Base-by-base conservation (phyloP, 1,140 invertebrate species). In the Drosophila willistoni region DNA sequence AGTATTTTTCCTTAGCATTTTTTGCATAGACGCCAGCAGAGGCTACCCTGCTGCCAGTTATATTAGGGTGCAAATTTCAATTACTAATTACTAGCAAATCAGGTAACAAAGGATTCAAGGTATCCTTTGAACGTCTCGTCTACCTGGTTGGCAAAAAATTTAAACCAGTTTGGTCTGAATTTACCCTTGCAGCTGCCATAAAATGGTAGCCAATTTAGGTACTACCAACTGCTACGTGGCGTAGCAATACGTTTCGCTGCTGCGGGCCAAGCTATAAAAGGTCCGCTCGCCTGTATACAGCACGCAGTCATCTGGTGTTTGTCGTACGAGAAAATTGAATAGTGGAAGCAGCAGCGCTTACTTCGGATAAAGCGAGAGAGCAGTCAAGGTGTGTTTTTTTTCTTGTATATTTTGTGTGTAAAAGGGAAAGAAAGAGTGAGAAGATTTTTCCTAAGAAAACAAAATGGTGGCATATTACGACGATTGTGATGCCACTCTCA, bases 401-500 rank as follows among this genome's bases (percentile, higher is more conserved):
- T 19, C 29, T 39, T 42, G 51, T 51, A 57, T 60, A 39, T 39
- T 55, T 59, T 76, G 64, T 81, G 63, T 68, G 60, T 68, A 14
- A 69, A 65, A 79, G 44, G 17, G 44, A 51, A 51, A 51, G 44
- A 51, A 51, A 51, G 44, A 51, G 44, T 51, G 44, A 51, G 44
- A 6, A 69, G 29, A 65, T 29, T 59, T 54, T 56, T 51, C 39
- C 36, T 44, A 75, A 61, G 47, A 66, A 72, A 72, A 79, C 34
- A 77, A 82, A 77, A 91, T 90, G 85, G 72, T 91, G 57, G 76
- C 81, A 29, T 72, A 66, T 62, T 75, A 68, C 47, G 81, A 86
- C 71, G 77, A 85, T 25, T 82, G 61, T 19, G 81, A 89, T 14
- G 67, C 54, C 22, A 36, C 44, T 42, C 70, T 85, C 14, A 73